Conservation (phyloP, 2,113 vertebrate species). For the Crotalus horridus region DNA sequence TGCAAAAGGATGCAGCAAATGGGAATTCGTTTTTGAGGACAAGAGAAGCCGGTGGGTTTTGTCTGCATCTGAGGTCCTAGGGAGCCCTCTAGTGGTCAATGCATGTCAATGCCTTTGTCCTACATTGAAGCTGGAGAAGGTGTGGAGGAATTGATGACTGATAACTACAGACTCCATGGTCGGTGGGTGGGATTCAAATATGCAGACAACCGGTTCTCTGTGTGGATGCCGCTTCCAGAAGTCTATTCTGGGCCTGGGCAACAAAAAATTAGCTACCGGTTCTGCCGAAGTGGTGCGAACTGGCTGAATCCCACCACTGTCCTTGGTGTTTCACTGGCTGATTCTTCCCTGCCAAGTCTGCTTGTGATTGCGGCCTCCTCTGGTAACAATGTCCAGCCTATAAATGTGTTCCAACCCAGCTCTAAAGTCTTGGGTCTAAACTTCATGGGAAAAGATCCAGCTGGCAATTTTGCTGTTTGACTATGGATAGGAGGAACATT, state of each 20-base stretch:
- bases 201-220: too few relatives aligned
- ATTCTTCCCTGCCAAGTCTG: neutral
- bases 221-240: too few relatives aligned
- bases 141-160: neutral
- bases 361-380: neutral
- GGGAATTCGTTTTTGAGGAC: neutral
- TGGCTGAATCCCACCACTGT: neutral
- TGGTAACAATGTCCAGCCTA: neutral
- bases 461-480: neutral
- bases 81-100: neutral
- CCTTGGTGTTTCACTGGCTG: neutral
- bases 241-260: too few relatives aligned
- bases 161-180: neutral
- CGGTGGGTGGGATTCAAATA: too few relatives aligned
- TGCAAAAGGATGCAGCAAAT: neutral
- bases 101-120: neutral
- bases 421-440: neutral
- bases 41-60: neutral
- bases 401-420: neutral
- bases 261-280: too few relatives aligned
- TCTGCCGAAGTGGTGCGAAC: too few relatives aligned
- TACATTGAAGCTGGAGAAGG: neutral
- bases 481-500: neutral
- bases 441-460: neutral
- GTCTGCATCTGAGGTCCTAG: neutral